Percentiles rank a stretch among this genome's conserved stretches.
phyloP scores from a whole-genome alignment of 2,113 vertebrate species.

The Anhinga anhinga region DNA sequence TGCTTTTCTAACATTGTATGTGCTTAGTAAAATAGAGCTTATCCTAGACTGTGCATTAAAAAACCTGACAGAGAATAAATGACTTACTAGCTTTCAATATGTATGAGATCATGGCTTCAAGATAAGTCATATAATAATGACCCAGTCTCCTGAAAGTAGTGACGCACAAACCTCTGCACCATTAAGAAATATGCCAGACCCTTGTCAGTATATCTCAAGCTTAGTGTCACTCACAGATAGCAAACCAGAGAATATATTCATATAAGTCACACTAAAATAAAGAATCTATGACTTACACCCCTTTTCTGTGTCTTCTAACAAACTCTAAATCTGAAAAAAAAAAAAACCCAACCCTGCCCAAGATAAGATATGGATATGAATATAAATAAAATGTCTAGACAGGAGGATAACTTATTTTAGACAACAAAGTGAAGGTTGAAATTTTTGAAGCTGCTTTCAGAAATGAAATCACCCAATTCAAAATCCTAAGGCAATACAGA shows the following conservation, averaged over 20 bases:
- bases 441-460: neutral
- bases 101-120: conserved; percentile 23
- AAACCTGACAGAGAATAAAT: neutral
- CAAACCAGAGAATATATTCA: neutral
- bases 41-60: neutral
- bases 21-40: neutral
- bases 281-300: neutral
- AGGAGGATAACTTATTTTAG: neutral
- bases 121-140: neutral
- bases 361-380: neutral
- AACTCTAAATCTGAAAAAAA: neutral
- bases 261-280: neutral
- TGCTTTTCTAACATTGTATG: neutral
- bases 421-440: neutral
- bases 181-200: conserved; percentile 1
- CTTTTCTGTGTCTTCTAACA: neutral
- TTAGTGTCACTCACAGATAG: neutral
- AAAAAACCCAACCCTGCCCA: neutral
- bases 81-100: neutral
- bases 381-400: neutral
- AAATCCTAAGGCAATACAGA: neutral
- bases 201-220: neutral
- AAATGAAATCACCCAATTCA: neutral
- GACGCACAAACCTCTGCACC: neutral
- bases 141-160: neutral